Percentiles rank a stretch among this genome's conserved stretches.
Conservation (phyloP, 2,888 invertebrate genomes). For the Vesta saturnalis region DNA sequence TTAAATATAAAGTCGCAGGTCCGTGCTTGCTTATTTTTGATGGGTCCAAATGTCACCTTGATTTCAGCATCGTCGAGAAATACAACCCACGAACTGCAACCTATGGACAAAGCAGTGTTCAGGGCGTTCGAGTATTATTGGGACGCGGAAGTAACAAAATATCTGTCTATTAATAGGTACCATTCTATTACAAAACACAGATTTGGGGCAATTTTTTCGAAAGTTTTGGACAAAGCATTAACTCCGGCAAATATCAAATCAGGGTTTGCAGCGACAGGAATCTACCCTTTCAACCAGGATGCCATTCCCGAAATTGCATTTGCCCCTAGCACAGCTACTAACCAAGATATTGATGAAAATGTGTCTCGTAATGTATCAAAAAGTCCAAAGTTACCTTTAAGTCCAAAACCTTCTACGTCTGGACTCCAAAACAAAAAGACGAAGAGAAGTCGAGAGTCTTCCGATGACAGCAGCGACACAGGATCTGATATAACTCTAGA, state of each 20-base stretch:
- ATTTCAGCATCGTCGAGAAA: constrained; percentile 50
- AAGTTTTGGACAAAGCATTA: constrained; percentile 40
- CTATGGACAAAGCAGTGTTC: no score
- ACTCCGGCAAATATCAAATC: constrained; percentile 37
- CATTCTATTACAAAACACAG: constrained; percentile 45
- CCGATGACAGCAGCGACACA: no score
- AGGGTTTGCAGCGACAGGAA: constrained; percentile 47
- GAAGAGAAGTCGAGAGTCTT: no score
- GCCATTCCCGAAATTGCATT: no score
- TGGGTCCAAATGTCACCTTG: constrained; percentile 47
- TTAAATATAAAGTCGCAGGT: constrained; percentile 41
- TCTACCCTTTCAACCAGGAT: no score
- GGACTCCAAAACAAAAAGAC: not conserved
- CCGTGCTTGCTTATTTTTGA: constrained; percentile 42
- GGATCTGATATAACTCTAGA: no score
- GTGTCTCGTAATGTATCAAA: not conserved
- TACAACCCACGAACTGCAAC: constrained; percentile 54
- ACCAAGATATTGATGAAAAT: no score
- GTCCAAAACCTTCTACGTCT: not conserved
- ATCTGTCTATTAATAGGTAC: constrained; percentile 41
- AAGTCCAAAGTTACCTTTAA: not conserved
- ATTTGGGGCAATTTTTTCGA: constrained; percentile 42
- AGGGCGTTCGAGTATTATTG: constrained; percentile 52
- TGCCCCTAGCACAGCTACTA: no score
- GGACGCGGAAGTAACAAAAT: constrained; percentile 51